These are phyloP conservation scores for Galaxea fascicularis DNA, from an alignment of 92 coral and sea anemone genomes.

Conservation along the genomic window DNA sequence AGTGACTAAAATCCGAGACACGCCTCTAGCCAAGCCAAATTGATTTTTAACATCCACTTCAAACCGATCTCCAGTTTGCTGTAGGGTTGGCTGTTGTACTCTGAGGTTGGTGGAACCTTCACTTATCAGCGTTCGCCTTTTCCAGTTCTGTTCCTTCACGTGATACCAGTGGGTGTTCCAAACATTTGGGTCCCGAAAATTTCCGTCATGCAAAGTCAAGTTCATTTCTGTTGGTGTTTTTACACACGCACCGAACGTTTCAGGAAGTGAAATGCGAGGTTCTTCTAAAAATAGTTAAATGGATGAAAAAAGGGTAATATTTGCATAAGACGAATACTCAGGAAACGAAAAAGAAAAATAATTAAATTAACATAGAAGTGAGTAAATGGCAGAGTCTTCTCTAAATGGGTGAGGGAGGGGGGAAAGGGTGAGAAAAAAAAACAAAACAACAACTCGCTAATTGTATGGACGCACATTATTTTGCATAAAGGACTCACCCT, in stretches of 20 bases:
- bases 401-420: too few species aligned
- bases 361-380: too few species aligned
- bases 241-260: conserved; percentile 68
- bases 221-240: conserved; percentile 56
- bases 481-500: too few species aligned
- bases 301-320: too few species aligned
- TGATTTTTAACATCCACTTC: conserved; percentile 79
- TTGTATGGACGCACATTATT: too few species aligned
- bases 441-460: too few species aligned
- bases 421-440: too few species aligned
- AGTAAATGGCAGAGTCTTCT: too few species aligned
- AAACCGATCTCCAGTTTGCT: conserved; percentile 47
- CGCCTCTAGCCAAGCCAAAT: conserved; percentile 80
- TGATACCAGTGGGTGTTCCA: conserved; percentile 59
- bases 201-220: conserved; percentile 32
- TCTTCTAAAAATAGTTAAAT: conserved; percentile 56
- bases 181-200: conserved; percentile 50
- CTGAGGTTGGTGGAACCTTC: conserved; percentile 7
- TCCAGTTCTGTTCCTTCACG: background rate
- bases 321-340: too few species aligned
- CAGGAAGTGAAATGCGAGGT: conserved; percentile 78
- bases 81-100: conserved; percentile 19
- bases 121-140: background rate
- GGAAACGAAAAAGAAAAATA: too few species aligned
- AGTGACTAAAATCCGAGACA: conserved; percentile 50